phyloP scores from a whole-genome alignment of 2,113 vertebrate genomes.

The Esox niger region DNA sequence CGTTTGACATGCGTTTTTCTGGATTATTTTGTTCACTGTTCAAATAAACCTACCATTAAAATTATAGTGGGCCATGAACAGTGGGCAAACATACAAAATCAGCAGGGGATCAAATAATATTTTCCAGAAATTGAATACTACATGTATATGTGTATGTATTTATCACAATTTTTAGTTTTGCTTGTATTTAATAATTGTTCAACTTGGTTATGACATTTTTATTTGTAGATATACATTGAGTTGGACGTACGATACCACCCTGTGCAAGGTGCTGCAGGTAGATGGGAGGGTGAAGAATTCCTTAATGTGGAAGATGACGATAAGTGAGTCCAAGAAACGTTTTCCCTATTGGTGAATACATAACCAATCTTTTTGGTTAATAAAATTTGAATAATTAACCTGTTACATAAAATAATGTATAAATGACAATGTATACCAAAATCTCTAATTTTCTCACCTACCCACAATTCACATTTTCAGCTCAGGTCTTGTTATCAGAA shows the following conservation, averaged over 20 bases:
- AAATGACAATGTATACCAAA: not conserved
- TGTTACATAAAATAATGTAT: too few species aligned
- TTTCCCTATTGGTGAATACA: not conserved
- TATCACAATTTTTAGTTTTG: not conserved
- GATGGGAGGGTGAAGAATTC: conserved; percentile 83
- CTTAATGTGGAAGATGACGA: conserved; percentile 57
- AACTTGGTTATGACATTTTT: not conserved
- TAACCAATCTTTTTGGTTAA: too few species aligned
- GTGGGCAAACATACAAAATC: too few species aligned
- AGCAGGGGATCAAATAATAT: too few species aligned
- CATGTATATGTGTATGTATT: not conserved
- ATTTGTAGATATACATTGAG: conserved; percentile 83
- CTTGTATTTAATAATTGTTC: not conserved
- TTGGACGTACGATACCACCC: conserved; percentile 86
- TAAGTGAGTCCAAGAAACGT: conserved; percentile 52
- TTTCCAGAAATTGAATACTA: too few species aligned
- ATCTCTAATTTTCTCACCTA: not conserved
- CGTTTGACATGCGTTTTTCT: too few species aligned
- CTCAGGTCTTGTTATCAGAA: conserved; percentile 76
- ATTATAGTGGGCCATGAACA: too few species aligned
- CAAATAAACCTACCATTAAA: too few species aligned
- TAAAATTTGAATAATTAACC: too few species aligned
- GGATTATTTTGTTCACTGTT: too few species aligned
- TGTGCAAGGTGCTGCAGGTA: conserved; percentile 79
- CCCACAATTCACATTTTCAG: conserved; percentile 60